Conservation (phyloP, 2,888 invertebrate species). For the Temnothorax rugatulus region DNA sequence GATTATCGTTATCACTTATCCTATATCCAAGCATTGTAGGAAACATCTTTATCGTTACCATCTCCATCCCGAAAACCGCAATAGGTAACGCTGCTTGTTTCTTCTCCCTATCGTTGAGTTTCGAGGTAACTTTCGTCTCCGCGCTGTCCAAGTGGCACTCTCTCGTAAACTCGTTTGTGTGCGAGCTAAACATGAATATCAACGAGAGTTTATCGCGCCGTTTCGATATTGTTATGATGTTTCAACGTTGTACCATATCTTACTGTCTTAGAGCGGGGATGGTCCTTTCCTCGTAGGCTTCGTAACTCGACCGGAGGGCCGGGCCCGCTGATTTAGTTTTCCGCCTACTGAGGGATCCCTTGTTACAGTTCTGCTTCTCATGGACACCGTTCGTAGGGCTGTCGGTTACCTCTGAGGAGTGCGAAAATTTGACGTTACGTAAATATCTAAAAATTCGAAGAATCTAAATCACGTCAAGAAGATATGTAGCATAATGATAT, state of each 20-base stretch:
- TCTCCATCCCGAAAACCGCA: constrained; percentile 95
- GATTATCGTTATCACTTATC: neutral
- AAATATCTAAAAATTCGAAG: neutral
- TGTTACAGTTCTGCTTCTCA: constrained; percentile 83
- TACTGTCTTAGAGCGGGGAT: constrained; percentile 95
- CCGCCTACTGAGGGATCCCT: constrained; percentile 88
- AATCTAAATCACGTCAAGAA: neutral
- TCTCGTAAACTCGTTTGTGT: constrained; percentile 93
- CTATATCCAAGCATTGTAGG: neutral
- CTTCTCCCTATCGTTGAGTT: constrained; percentile 92
- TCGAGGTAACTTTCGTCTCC: constrained; percentile 87
- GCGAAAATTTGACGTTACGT: neutral
- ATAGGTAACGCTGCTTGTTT: constrained; percentile 96
- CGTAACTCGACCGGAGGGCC: constrained; percentile 89
- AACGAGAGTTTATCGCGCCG: neutral
- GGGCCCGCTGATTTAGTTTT: constrained; percentile 87
- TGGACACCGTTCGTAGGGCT: constrained; percentile 87
- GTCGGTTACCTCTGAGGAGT: constrained; percentile 80
- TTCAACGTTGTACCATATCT: constrained; percentile 81
- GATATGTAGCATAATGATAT: neutral
- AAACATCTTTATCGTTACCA: constrained; percentile 87
- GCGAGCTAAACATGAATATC: constrained; percentile 88
- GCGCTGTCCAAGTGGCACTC: constrained; percentile 89
- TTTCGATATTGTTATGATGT: neutral
- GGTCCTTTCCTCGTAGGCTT: constrained; percentile 95